Evolutionary conservation across 2,797 vertebrate genomes (phyloP), one percentile per base, ranked within the genome.

Genomic region (Hydrocynus forskahlii): DNA sequence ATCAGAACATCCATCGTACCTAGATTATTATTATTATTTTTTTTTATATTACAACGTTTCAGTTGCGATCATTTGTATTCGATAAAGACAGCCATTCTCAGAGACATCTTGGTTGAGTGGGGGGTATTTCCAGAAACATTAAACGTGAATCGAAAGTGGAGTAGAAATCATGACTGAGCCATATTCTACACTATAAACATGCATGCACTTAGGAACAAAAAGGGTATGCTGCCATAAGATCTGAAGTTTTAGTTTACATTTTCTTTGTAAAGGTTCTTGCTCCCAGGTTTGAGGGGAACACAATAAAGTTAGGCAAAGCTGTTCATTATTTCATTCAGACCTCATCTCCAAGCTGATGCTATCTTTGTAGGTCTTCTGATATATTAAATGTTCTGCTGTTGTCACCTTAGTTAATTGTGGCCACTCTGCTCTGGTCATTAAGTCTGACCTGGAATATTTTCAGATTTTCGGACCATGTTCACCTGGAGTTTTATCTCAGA

Each of bases 91-190:
- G 93, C 94, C 93, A 94, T 92, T 83, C 88, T 93, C 88, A 91
- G 91, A 94, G 91, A 92, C 92, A 92, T 95, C 93, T 94, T 94
- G 91, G 90, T 91, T 89, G 86, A 92, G 90, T 87, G 79, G 83
- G 91, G 83, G 91, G 90, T 93, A 88, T 72, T 2, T 82, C 43
- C 2, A n/a, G 67, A 25, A 25, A 21, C 16, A 5, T 14, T 52
- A 35, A 29, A 3, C 35, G 7, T 73, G 17, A 52, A 52, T 23
- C 68, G 8, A 68, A 40, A 66, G 16, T n/a, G 14, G n/a, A 52
- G 6, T 70, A 12, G 13, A 25, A 70, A 50, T 25, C n/a, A 29
- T 62, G 25, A 59, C 81, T 89, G 88, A 92, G 88, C 89, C 89
- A 87, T 90, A 86, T 80, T 83, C 79, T 87, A 85, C 88, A 91